Conservation (phyloP, 2,113 vertebrate genomes). For the human (Homo sapiens) region GRCh38 chr5:133732001-133732500, state of each 20-base stretch:
- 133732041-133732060: background rate
- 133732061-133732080: background rate
- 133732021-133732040: background rate
- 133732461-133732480: background rate
- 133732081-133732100: background rate
- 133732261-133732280: background rate
- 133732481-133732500: background rate
- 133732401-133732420: background rate
- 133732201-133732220: background rate
- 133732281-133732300: background rate
- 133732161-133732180: background rate
- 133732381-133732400: background rate
- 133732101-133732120: background rate
- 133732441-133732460: background rate
- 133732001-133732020: background rate
- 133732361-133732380: background rate
- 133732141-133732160: background rate
- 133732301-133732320: background rate
- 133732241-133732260: background rate
- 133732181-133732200: rapidly evolving
- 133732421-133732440: background rate
- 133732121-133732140: background rate
- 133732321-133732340: background rate
- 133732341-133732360: background rate
- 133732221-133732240: background rate